Evolutionary conservation across 2,113 vertebrate species (phyloP), one percentile per base, ranked within the genome.

Genomic region (Brachyhypopomus gauderio): DNA sequence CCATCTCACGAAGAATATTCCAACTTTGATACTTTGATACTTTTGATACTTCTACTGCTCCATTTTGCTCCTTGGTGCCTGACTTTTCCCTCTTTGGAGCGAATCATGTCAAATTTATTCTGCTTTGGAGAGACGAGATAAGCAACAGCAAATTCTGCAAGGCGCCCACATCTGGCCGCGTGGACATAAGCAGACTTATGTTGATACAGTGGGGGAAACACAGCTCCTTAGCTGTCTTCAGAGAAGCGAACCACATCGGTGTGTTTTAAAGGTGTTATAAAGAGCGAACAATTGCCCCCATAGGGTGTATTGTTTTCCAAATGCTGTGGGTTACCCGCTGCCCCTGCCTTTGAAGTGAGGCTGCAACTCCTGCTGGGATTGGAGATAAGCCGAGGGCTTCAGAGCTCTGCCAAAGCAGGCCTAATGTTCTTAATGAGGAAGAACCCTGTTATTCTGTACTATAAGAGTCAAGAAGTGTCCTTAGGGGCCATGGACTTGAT

Each of bases 361-460:
- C 72, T 75, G 72, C 56, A 79, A 34, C 45, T 36, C 58, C 81
- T 79, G 80, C 84, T 83, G 84, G 81, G 55, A 69, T 27, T 19
- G 16, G 52, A 55, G 84, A 85, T 83, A 83, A 85, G 84, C 71
- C 64, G 69, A 27, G 8, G 36, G 34, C 30, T 76, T 71, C 38
- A 27, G 45, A 45, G 55, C 12, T 62, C 22, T 72, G 62, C 77
- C 77, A 80, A 83, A 85, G 58, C 77, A 73, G 58, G 23, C 27
- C 79, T 77, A 72, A 85, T 74, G 60, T 81, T 73, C 85, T 86
- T 82, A 83, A 70, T 85, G 79, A 83, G 82, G 75, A 38, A 79
- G 83, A 85, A 86, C 78, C 59, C 77, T 12, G 78, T 86, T 87
- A 80, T 75, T 79, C 71, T 45, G 71, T 70, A 22, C 48, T 16